Evolutionary conservation across 2,888 invertebrate species (phyloP).

Genomic region (Lucinisca nassula): DNA sequence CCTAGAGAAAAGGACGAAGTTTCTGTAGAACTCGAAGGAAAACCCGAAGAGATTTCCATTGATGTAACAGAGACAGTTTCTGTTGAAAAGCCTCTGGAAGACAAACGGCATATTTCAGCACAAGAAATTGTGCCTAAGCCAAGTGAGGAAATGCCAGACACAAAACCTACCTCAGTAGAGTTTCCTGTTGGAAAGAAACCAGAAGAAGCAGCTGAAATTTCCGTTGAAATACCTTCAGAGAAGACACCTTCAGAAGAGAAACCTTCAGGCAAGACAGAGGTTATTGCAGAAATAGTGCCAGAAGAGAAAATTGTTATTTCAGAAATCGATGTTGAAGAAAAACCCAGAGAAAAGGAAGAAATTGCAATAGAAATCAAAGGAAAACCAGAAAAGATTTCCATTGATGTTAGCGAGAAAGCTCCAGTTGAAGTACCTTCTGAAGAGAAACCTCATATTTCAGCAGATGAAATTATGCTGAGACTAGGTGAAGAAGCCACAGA

Average conservation of each 20-base stretch:
- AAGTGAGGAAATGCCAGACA: not conserved
- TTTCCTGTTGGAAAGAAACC: not conserved
- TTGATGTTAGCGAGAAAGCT: not conserved
- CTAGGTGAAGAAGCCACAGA: slow-evolving; percentile 8
- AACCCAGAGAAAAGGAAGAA: not conserved
- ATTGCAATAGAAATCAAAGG: no score
- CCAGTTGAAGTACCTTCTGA: slow-evolving; percentile 31
- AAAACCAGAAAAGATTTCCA: not conserved
- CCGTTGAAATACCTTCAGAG: slow-evolving; percentile 26
- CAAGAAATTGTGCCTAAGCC: slow-evolving; percentile 11
- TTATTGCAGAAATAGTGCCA: slow-evolving; percentile 12
- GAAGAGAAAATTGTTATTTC: not conserved
- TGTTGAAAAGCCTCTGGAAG: not conserved
- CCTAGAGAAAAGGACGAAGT: not conserved
- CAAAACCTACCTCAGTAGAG: slow-evolving; percentile 20
- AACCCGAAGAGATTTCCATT: not conserved
- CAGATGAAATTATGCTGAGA: not conserved
- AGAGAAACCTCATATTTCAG: slow-evolving; percentile 19
- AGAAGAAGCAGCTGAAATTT: slow-evolving; percentile 7
- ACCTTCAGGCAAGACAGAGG: not conserved
- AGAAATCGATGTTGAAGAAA: not conserved
- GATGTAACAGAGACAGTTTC: not conserved
- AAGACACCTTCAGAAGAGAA: not conserved
- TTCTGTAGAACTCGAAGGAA: slow-evolving; percentile 20
- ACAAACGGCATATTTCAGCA: not conserved